phyloP scores from a whole-genome alignment of 2,113 vertebrate species.

The Dascyllus trimaculatus region DNA sequence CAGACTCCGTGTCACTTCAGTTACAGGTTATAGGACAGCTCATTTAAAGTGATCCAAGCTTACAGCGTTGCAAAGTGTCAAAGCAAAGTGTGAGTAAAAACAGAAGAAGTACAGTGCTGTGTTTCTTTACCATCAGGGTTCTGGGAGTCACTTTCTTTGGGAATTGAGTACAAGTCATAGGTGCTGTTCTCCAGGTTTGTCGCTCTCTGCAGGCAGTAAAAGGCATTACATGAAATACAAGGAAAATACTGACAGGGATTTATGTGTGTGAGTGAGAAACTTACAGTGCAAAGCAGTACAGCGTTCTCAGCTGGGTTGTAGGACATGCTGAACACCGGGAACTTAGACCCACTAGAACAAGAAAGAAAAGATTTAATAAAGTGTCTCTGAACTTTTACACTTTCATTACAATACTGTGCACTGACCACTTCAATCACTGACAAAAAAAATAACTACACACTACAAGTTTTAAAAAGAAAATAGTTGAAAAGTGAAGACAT shows the following conservation, averaged over 20 bases:
- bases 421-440: background rate
- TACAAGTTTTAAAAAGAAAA: background rate
- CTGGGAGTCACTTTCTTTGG: slow-evolving; percentile 96
- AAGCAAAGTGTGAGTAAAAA: background rate
- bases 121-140: slow-evolving; percentile 91
- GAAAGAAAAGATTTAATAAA: background rate
- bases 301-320: slow-evolving; percentile 98
- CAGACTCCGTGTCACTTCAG: background rate
- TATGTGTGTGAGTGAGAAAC: slow-evolving; percentile 43
- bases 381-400: background rate
- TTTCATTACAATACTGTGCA: background rate
- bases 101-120: fast-evolving
- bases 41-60: background rate
- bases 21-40: no score
- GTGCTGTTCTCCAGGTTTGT: slow-evolving; percentile 98
- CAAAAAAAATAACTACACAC: background rate
- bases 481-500: no score
- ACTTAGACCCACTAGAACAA: slow-evolving; percentile 92
- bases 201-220: slow-evolving; percentile 87
- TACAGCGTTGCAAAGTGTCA: no score
- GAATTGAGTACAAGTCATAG: slow-evolving; percentile 96
- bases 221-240: slow-evolving; percentile 3
- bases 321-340: slow-evolving; percentile 98
- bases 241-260: background rate
- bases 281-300: slow-evolving; percentile 95